Evolutionary conservation across 1,140 invertebrate genomes (phyloP).

Genomic region (Drosophila bocqueti): DNA sequence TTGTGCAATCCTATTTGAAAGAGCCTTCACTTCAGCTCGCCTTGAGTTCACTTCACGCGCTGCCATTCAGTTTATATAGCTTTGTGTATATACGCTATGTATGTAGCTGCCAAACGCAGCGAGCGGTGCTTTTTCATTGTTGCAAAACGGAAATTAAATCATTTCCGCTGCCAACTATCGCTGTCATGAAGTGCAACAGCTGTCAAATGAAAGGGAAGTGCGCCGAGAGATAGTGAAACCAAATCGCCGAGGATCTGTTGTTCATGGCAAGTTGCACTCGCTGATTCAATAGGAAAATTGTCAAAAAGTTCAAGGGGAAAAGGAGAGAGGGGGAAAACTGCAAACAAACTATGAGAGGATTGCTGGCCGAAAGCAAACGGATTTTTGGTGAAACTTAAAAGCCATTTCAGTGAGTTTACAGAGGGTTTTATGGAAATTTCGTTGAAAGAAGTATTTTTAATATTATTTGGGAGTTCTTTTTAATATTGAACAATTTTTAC

Average conservation of each 20-base stretch:
- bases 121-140: constrained; percentile 33
- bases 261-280: constrained; percentile 32
- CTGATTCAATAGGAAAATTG: constrained; percentile 28
- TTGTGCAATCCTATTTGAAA: constrained; percentile 18
- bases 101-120: constrained; percentile 26
- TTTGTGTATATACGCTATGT: background rate
- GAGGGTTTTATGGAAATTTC: background rate
- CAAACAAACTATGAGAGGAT: constrained; percentile 1
- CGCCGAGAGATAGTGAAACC: constrained; percentile 27
- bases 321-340: background rate
- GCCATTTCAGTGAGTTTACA: background rate
- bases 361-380: constrained; percentile 10
- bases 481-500: background rate
- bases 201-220: constrained; percentile 38
- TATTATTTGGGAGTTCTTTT: background rate
- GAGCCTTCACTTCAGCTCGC: constrained; percentile 22
- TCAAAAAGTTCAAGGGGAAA: constrained; percentile 1
- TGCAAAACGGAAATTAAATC: constrained; percentile 75
- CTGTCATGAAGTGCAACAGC: constrained; percentile 58
- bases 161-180: constrained; percentile 69
- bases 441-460: background rate
- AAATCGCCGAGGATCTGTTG: constrained; percentile 51
- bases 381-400: background rate
- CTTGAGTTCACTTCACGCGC: constrained; percentile 9
- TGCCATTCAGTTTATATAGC: constrained; percentile 5